A percentile compares a stretch with the other conserved stretches of the same genome.
Conservation (phyloP, 2,113 vertebrate species). For the Etia nguti region DNA sequence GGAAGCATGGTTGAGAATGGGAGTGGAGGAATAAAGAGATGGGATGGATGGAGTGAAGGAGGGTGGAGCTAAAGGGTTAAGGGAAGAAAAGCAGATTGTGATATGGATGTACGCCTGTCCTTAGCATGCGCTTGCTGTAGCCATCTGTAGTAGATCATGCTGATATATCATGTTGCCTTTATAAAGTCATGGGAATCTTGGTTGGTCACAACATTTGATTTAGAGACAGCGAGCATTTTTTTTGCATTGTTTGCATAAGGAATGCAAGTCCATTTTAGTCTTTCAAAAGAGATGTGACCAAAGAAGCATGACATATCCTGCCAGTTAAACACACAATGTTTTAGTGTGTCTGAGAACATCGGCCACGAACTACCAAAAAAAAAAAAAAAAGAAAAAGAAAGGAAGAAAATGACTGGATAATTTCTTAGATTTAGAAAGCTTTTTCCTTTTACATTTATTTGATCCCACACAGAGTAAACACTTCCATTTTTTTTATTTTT, state of each 20-base stretch:
- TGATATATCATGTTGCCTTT: not conserved
- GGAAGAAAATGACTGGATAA: not conserved
- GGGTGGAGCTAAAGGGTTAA: conserved; percentile 7
- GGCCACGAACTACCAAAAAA: not conserved
- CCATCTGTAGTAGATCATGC: not conserved
- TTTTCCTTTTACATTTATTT: not conserved
- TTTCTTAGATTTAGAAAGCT: not conserved
- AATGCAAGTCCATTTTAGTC: not conserved
- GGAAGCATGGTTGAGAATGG: conserved; percentile 5
- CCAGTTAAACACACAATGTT: not conserved
- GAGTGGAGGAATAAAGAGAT: conserved; percentile 32
- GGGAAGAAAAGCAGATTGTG: not conserved
- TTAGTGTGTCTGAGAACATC: not conserved
- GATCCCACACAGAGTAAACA: not conserved
- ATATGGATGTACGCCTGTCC: not conserved
- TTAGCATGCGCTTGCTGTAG: not conserved
- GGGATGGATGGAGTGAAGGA: conserved; percentile 11
- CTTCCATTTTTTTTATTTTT: not conserved
- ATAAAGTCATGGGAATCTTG: not conserved
- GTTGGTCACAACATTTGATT: not conserved
- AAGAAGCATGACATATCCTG: not conserved
- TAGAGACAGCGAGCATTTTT: not conserved
- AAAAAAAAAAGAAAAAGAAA: not conserved
- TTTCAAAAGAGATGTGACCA: not conserved
- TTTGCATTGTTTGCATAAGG: not conserved